Evolutionary conservation across 2,888 invertebrate genomes (phyloP), one percentile per base, ranked within the genome.

Genomic region (Cosmorhoe ocellata): DNA sequence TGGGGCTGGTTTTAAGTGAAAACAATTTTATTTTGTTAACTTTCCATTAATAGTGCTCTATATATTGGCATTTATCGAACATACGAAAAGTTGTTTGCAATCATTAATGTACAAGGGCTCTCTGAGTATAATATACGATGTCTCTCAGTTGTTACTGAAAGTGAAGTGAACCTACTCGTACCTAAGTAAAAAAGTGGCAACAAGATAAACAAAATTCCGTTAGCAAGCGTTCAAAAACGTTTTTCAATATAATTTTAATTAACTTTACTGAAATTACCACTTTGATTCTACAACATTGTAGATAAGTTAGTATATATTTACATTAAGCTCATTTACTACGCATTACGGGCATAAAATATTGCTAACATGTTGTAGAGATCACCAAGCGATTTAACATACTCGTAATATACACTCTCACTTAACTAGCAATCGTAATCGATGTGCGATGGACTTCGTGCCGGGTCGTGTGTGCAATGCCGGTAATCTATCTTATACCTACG

Each of bases 1-100:
- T 79, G 76, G 71, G 59, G 69, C 81, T 69, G 73, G 76, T 77
- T 81, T 81, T 66, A 77, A 84, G 82, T 79, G 84, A 85, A 86
- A 86, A 79, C 64, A 67, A 76, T 76, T 75, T 78, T 75, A 73
- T 76, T 80, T 77, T 68, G 71, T 34, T 76, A 81, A 79, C 79
- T 77, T 82, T 79, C 79, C 71, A 78, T 78, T 76, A 73, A 70
- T 34, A 73, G 69, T 81, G 87, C 79, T 86, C 85, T 75, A 82
- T 75, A 79, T 86, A 81, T 76, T 78, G 79, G 76, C 78, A 79
- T 78, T 81, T 76, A 76, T 67, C 66, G 33, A 27, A 34, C 42
- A 51, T 37, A 43, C 36, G 64, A 33, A 7, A 14, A 33, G 26
- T 13, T 57, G 18, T 28, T 11, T 18, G 43, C 10, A 11, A 10